These are phyloP conservation scores for Typhlichthys eigenmanni DNA, from an alignment of 2,797 vertebrate genomes.

Conservation along the genomic window DNA sequence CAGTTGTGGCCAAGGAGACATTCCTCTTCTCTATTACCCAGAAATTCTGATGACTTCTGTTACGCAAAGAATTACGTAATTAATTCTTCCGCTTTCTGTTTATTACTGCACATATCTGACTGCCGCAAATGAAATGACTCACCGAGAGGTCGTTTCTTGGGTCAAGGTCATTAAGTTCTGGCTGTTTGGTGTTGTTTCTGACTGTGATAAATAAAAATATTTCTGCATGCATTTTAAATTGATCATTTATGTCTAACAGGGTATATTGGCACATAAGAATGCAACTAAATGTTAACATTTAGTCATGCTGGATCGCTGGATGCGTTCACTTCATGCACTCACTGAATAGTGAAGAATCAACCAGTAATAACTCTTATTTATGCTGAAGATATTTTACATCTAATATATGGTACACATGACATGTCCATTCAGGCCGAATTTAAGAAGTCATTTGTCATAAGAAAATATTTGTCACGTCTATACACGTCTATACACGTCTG, in stretches of 20 bases:
- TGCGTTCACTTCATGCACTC: constrained; percentile 25
- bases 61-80: constrained; percentile 71
- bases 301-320: constrained; percentile 30
- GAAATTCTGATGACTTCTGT: constrained; percentile 71
- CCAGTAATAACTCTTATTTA: constrained; percentile 19
- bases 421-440: constrained; percentile 58
- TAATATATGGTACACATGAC: constrained; percentile 53
- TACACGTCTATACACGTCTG: constrained; percentile 34
- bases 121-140: constrained; percentile 62
- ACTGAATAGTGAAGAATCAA: constrained; percentile 19
- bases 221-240: constrained; percentile 34
- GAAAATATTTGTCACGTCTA: constrained; percentile 20
- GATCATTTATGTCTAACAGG: constrained; percentile 43
- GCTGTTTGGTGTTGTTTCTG: constrained; percentile 29
- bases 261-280: constrained; percentile 17
- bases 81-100: constrained; percentile 74
- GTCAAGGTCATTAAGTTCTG: constrained; percentile 63
- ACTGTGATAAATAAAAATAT: constrained; percentile 38
- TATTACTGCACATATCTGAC: constrained; percentile 48
- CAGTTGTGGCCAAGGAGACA: constrained; percentile 72
- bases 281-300: constrained; percentile 34
- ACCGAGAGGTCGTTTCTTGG: constrained; percentile 55
- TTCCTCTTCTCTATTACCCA: constrained; percentile 55
- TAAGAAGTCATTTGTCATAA: constrained; percentile 67
- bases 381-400: constrained; percentile 35